Evolutionary conservation across 2,113 vertebrate genomes (phyloP).

Genomic region (Megaceryle maxima): DNA sequence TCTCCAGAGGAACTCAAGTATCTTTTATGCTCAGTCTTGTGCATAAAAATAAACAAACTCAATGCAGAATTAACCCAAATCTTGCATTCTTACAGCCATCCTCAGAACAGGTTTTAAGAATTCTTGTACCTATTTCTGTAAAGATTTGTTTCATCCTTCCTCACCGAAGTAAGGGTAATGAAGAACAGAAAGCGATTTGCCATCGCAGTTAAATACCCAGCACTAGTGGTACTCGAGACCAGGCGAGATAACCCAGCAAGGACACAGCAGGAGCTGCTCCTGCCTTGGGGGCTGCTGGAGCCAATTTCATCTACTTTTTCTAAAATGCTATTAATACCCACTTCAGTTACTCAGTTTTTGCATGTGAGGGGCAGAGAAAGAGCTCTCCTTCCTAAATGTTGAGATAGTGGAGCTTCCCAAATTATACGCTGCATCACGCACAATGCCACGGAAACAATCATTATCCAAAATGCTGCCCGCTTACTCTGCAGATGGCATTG

Average conservation of each 20-base stretch:
- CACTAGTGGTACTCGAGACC: rapidly evolving
- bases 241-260: background rate
- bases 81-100: background rate
- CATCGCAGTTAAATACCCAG: rapidly evolving
- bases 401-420: background rate
- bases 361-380: background rate
- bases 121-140: background rate
- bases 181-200: background rate
- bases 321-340: background rate
- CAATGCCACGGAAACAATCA: background rate
- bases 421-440: background rate
- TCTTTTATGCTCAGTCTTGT: background rate
- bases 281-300: background rate
- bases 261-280: background rate
- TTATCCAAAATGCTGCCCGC: background rate
- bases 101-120: background rate
- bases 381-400: background rate
- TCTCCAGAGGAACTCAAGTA: background rate
- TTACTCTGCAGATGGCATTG: background rate
- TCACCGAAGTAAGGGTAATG: rapidly evolving
- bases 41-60: background rate
- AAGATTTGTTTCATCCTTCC: rapidly evolving
- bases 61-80: background rate
- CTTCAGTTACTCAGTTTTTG: background rate
- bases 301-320: background rate